These are phyloP conservation scores for Trogon melanurus DNA, from an alignment of 2,113 vertebrate species.

Conservation along the genomic window DNA sequence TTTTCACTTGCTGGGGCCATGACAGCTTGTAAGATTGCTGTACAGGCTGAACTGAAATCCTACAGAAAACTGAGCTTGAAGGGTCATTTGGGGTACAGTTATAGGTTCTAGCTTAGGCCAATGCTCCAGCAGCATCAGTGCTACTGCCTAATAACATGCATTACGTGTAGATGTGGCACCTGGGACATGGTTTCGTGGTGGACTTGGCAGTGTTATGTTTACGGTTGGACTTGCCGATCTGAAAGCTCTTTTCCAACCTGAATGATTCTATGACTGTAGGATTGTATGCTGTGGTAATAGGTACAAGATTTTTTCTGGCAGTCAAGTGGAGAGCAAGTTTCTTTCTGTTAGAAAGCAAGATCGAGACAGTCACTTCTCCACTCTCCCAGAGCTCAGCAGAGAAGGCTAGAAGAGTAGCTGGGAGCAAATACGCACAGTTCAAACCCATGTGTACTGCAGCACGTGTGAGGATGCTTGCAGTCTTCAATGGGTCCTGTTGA, in stretches of 20 bases:
- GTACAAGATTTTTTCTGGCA: neutral
- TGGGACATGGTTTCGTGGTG: neutral
- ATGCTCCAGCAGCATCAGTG: neutral
- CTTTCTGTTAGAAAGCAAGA: neutral
- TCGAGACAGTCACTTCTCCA: neutral
- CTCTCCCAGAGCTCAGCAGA: neutral
- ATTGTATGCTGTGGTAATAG: neutral
- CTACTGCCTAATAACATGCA: neutral
- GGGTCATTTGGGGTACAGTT: neutral
- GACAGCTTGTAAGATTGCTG: neutral
- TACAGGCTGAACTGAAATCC: neutral
- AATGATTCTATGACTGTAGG: neutral
- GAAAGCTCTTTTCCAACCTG: neutral
- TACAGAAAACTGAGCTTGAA: neutral
- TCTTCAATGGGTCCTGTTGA: neutral
- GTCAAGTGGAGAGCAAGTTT: neutral
- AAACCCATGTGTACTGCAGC: neutral
- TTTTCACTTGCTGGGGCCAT: neutral
- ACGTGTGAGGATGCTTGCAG: neutral
- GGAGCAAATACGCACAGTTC: neutral
- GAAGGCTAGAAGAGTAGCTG: neutral
- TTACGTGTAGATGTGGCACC: neutral
- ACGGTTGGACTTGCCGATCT: neutral
- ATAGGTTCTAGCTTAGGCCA: neutral
- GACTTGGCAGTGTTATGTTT: neutral